Conservation (phyloP, 1,140 invertebrate genomes). For the Neotoxoptera formosana region DNA sequence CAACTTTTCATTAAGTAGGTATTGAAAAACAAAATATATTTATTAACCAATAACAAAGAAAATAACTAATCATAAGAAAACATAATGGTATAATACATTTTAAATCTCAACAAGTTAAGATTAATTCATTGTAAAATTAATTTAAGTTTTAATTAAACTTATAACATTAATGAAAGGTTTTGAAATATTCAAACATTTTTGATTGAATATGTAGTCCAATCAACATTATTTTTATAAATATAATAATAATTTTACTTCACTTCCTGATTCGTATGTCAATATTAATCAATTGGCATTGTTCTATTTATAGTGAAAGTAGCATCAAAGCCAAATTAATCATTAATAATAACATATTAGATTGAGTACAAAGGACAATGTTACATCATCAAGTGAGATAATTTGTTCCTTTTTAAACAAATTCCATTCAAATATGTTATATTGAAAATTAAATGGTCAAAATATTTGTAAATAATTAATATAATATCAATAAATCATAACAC, state of each 20-base stretch:
- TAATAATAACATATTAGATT: background rate
- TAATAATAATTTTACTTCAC: background rate
- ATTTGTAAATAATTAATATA: background rate
- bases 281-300: conserved; percentile 41
- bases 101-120: background rate
- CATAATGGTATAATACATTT: background rate
- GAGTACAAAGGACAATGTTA: conserved; percentile 21
- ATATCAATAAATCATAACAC: background rate
- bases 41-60: background rate
- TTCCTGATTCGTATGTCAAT: conserved; percentile 19
- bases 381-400: background rate
- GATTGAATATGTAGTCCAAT: background rate
- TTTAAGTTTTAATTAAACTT: background rate
- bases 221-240: background rate
- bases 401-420: background rate
- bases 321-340: conserved; percentile 6
- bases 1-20: background rate
- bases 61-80: background rate
- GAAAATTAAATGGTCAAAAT: background rate
- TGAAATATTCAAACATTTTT: background rate
- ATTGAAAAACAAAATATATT: background rate
- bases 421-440: background rate
- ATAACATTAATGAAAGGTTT: background rate
- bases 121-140: background rate
- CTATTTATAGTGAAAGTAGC: conserved; percentile 1